Evolutionary conservation across 2,113 vertebrate genomes (phyloP).

Genomic region (Procavia capensis): DNA sequence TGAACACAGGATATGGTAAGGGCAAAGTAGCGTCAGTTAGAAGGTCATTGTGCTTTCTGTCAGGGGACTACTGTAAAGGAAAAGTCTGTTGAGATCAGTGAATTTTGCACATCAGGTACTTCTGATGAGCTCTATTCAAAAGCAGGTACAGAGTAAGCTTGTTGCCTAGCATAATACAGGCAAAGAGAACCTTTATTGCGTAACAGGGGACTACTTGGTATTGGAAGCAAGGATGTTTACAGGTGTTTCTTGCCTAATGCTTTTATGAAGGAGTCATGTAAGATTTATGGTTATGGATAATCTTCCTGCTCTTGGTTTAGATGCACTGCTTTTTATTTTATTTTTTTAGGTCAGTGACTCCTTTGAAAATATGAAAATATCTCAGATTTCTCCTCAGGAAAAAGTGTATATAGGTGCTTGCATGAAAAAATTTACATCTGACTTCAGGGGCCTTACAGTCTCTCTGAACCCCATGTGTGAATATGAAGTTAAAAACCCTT

Average conservation of each 20-base stretch:
- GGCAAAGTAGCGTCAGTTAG: background rate
- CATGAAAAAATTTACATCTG: background rate
- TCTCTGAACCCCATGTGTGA: background rate
- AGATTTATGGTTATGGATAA: background rate
- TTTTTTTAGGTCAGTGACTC: background rate
- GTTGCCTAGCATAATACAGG: background rate
- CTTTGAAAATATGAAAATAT: slow-evolving; percentile 47
- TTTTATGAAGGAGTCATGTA: background rate
- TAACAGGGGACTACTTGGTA: background rate
- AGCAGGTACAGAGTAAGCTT: background rate
- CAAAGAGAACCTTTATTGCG: background rate
- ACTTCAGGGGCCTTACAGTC: background rate
- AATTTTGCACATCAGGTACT: background rate
- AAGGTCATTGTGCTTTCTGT: background rate
- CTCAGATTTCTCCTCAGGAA: background rate
- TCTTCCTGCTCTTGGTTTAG: background rate
- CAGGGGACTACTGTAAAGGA: background rate
- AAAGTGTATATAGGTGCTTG: background rate
- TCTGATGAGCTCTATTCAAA: background rate
- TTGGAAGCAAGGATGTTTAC: background rate
- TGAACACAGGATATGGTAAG: accelerated
- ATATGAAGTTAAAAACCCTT: background rate
- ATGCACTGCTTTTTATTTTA: background rate
- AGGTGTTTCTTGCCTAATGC: background rate
- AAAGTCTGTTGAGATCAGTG: background rate